Base-by-base conservation (phyloP, 2,113 vertebrate genomes). In the Hypomesus transpacificus region DNA sequence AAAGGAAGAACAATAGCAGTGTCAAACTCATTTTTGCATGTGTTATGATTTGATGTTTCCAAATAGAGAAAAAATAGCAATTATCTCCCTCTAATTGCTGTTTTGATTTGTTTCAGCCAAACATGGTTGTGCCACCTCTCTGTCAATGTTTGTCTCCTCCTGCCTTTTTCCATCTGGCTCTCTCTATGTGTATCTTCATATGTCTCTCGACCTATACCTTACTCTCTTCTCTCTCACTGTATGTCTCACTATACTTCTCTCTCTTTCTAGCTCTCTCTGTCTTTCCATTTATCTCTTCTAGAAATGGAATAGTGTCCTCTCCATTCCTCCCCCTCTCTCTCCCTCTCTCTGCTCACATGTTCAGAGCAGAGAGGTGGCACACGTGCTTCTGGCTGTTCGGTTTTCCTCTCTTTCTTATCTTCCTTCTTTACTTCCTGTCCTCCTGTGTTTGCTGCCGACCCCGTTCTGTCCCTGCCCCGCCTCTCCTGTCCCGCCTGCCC, bases 21-120 rank as follows among this genome's bases (percentile, higher is more conserved):
- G 52, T 85, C 66, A 75, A 4, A 28, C 81, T 68, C 73, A 82
- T 82, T 75, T 85, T 73, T 87, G 85, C 87, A 86, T 68, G 71
- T 66, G 78, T 77, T 77, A 74, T 73, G 54, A 83, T 84, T 86
- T 87, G 63, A 24, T 84, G 75, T 74, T 53, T 82, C 66, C 75
- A 66, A 71, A 78, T 53, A 3, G 51, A 60, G 62, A 71, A 65
- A 78, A 78, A 77, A 81, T 76, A 81, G 83, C 82, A 86, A 88
- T 89, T 85, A 82, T 83, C 76, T 69, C 57, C 66, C 60, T 85
- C 66, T 88, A 86, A 88, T 90, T 88, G 84, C 84, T 89, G 83
- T 86, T 91, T 89, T 76, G 62, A 84, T 86, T 86, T 75, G 64
- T 78, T 78, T 84, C 61, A 75, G 77, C 81, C 79, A 85, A 87